Evolutionary conservation across 2,113 vertebrate genomes (phyloP).

Genomic region (Phrynocephalus versicolor): DNA sequence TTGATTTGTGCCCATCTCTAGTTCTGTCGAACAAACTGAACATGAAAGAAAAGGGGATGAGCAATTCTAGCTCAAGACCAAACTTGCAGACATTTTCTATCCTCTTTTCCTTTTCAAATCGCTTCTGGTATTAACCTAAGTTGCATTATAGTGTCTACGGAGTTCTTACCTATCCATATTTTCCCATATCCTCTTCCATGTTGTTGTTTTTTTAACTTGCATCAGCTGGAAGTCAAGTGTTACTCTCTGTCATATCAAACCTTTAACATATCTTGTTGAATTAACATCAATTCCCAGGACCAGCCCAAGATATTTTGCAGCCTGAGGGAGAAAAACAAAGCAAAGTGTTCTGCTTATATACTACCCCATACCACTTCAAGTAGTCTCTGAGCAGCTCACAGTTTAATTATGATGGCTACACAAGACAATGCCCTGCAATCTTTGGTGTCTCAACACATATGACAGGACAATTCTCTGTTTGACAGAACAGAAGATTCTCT

Average conservation of each 20-base stretch:
- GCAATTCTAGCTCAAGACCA: background rate
- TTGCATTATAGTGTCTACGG: background rate
- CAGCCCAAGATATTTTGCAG: too few relatives aligned
- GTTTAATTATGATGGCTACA: too few relatives aligned
- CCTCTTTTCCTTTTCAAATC: fast-evolving
- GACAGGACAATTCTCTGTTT: too few relatives aligned
- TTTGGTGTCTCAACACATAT: too few relatives aligned
- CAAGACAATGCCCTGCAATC: too few relatives aligned
- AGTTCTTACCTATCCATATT: background rate
- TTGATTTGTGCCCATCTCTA: too few relatives aligned
- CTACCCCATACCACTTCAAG: too few relatives aligned
- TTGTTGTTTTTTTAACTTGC: background rate
- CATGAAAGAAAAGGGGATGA: background rate
- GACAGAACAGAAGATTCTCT: too few relatives aligned
- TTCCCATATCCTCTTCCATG: background rate
- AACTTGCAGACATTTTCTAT: background rate
- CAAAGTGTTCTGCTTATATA: too few relatives aligned
- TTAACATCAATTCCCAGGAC: background rate
- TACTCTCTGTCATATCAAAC: background rate
- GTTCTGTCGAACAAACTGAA: too few relatives aligned
- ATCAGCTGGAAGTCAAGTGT: background rate
- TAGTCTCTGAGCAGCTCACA: too few relatives aligned
- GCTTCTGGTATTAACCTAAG: background rate
- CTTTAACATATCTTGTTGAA: background rate
- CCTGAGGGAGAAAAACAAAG: too few relatives aligned